Percentiles rank a stretch among this genome's conserved stretches.
These are phyloP conservation scores for Ectobius pallidus DNA, from an alignment of 2,888 invertebrate species.

Conservation along the genomic window DNA sequence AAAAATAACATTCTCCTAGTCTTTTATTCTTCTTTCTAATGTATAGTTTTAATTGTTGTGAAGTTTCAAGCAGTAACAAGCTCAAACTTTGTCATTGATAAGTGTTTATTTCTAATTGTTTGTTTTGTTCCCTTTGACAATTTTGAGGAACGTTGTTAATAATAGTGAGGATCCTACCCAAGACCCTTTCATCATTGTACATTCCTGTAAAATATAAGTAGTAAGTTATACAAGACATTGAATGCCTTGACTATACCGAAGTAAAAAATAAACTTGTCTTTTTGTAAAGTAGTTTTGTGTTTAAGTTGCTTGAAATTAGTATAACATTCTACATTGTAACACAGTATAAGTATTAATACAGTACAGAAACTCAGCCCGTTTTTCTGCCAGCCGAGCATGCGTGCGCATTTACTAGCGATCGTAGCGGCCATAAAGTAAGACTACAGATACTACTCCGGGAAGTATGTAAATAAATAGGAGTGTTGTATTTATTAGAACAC, in stretches of 20 bases:
- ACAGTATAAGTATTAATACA: too few relatives aligned
- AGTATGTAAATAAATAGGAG: too few relatives aligned
- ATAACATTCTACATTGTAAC: too few relatives aligned
- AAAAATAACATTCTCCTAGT: conserved; percentile 28
- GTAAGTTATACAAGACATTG: conserved; percentile 14
- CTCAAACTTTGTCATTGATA: conserved; percentile 23
- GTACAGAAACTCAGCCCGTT: too few relatives aligned
- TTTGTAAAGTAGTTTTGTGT: too few relatives aligned
- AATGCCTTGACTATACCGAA: not conserved
- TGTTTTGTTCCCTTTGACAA: conserved; percentile 26
- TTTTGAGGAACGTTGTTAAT: conserved; percentile 2
- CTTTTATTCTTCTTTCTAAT: conserved; percentile 28
- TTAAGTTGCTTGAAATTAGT: too few relatives aligned
- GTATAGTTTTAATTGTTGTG: conserved; percentile 35
- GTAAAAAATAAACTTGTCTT: conserved; percentile 2
- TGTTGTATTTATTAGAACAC: too few relatives aligned
- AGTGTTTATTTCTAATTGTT: not conserved
- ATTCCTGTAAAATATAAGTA: conserved; percentile 15
- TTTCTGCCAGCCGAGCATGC: too few relatives aligned
- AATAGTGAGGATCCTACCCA: conserved; percentile 6
- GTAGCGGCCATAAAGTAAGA: too few relatives aligned
- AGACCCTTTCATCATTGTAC: conserved; percentile 6
- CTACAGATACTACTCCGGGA: too few relatives aligned
- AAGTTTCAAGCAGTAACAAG: conserved; percentile 7
- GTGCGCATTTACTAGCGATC: too few relatives aligned